Base-by-base conservation (phyloP, 2,888 invertebrate genomes). In the Drosophila vallismaia region DNA sequence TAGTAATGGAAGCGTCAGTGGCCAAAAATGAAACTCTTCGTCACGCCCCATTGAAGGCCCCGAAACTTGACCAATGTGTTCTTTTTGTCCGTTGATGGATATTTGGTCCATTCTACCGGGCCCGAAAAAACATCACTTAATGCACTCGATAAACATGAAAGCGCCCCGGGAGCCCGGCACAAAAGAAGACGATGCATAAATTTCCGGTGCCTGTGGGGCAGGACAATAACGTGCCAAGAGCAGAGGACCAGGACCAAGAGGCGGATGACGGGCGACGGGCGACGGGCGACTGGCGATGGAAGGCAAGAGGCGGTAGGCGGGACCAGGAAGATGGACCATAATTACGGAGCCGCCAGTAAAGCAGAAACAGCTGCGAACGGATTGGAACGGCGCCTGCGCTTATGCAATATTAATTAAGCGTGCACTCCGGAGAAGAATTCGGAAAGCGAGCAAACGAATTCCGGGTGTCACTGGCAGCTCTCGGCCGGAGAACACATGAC, bases 341-440 rank as follows among this genome's bases (percentile, higher is more conserved):
- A 79, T 79, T 83, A 83, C 74, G 79, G 48, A 12, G 55, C 69
- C 10, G 60, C 69, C 57, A 59, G 69, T 73, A 44, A 53, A 57
- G 63, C 76, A 59, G 69, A 73, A 73, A 53, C 46, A 57, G 31
- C 59, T 53, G 59, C 68, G 48, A 67, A 48, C 44, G 74, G 73
- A 85, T 59, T 86, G 77, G 33, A 42, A 42, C n/a, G 40, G 77
- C 80, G 80, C 75, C 70, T 83, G 84, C 81, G 78, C 84, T 77
- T 71, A 76, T 76, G 76, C 81, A 83, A 83, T 83, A 82, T 83
- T 82, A 86, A 82, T 82, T 86, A 82, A 86, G 84, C 70, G 70
- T 49, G 52, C 57, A 48, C 71, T 52, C 38, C 59, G 54, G 4
- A 36, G 44, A 49, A 74, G 55, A 42, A 53, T 19, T 42, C 40